phyloP scores from a whole-genome alignment of 2,888 invertebrate genomes.

The Rhagonycha fulva region DNA sequence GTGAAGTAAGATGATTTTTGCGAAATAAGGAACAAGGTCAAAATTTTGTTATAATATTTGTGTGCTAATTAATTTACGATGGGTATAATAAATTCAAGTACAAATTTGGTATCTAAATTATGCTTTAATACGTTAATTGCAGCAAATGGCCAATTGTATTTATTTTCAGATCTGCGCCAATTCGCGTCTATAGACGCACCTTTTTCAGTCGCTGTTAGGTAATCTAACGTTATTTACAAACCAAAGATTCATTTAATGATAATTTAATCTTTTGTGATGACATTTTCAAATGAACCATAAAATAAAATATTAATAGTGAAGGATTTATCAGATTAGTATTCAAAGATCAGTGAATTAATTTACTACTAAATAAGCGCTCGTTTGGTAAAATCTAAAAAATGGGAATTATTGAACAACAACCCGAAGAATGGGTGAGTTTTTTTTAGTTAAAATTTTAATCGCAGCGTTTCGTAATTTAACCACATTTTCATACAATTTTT shows the following conservation, averaged over 20 bases:
- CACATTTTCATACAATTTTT: background rate
- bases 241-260: conserved; percentile 10
- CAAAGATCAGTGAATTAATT: conserved; percentile 1
- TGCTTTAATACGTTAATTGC: conserved; percentile 14
- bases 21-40: background rate
- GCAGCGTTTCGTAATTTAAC: background rate
- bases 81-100: conserved; percentile 8
- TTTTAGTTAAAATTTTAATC: background rate
- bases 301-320: conserved; percentile 10
- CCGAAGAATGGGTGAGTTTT: conserved; percentile 12
- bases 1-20: background rate
- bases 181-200: background rate
- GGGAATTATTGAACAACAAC: background rate
- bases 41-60: background rate
- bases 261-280: conserved; percentile 8
- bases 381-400: background rate
- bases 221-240: background rate
- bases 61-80: conserved; percentile 12
- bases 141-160: conserved; percentile 16
- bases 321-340: conserved; percentile 3
- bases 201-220: conserved; percentile 11
- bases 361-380: background rate
- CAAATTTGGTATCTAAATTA: conserved; percentile 14
- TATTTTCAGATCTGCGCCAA: conserved; percentile 16
- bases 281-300: conserved; percentile 11